These are phyloP conservation scores for Drosophila anomelani DNA, from an alignment of 2,888 invertebrate species.

Conservation along the genomic window DNA sequence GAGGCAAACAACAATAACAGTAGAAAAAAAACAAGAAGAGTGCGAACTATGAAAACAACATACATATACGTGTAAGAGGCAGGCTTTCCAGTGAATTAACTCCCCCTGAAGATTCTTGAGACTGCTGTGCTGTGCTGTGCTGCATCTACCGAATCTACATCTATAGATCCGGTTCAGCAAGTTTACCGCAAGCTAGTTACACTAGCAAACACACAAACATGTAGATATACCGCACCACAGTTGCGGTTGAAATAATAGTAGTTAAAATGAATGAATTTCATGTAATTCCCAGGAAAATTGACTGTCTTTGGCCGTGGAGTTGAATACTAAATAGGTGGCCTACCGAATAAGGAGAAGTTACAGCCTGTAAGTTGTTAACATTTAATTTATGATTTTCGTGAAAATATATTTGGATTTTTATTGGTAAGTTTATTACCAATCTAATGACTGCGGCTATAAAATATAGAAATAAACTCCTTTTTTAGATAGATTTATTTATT, in stretches of 20 bases:
- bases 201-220: constrained; percentile 35
- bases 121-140: constrained; percentile 20
- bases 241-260: constrained; percentile 20
- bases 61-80: constrained; percentile 34
- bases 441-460: not conserved
- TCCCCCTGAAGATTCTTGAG: constrained; percentile 69
- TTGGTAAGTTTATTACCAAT: constrained; percentile 2
- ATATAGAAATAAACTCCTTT: not conserved
- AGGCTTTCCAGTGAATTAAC: constrained; percentile 73
- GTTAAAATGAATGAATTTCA: constrained; percentile 9
- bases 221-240: not conserved
- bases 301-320: not conserved
- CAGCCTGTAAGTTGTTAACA: constrained; percentile 2
- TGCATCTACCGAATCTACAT: constrained; percentile 71
- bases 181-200: constrained; percentile 77
- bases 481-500: not conserved
- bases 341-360: constrained; percentile 6
- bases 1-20: constrained; percentile 16
- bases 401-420: constrained; percentile 6
- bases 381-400: constrained; percentile 13
- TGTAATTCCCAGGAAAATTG: not conserved
- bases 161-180: constrained; percentile 77
- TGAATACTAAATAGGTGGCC: constrained; percentile 16
- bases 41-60: constrained; percentile 35
- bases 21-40: constrained; percentile 43